These are phyloP conservation scores for Vombatus ursinus DNA, from an alignment of 2,113 vertebrate genomes.

Conservation along the genomic window DNA sequence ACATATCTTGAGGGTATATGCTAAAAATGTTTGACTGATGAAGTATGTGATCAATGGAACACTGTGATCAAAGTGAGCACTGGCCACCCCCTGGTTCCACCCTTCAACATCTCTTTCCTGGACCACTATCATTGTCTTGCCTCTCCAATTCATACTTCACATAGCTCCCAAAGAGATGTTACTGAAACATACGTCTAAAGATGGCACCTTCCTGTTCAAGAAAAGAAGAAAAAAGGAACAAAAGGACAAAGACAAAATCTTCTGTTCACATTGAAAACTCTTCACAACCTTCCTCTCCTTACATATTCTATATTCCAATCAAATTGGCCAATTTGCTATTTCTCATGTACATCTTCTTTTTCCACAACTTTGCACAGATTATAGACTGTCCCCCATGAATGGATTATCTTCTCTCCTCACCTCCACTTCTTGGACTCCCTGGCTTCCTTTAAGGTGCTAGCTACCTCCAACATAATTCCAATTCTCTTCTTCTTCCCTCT, in stretches of 20 bases:
- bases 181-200: not conserved
- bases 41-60: not conserved
- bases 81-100: not conserved
- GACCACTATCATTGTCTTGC: not conserved
- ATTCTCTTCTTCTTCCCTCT: not conserved
- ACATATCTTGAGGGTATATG: not conserved
- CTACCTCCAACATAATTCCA: not conserved
- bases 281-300: not conserved
- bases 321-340: not conserved
- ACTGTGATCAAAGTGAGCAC: not conserved
- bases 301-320: not conserved
- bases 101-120: not conserved
- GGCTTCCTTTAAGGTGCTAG: not conserved
- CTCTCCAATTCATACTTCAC: not conserved
- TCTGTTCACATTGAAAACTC: not conserved
- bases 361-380: not conserved
- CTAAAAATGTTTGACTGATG: not conserved
- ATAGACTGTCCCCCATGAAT: no score
- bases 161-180: not conserved
- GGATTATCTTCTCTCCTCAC: not conserved
- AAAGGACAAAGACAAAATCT: not conserved
- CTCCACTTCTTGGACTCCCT: not conserved
- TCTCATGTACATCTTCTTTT: not conserved
- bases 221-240: not conserved
- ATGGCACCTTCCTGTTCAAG: not conserved